phyloP scores from a whole-genome alignment of 2,888 invertebrate species.

The Thera britannica region DNA sequence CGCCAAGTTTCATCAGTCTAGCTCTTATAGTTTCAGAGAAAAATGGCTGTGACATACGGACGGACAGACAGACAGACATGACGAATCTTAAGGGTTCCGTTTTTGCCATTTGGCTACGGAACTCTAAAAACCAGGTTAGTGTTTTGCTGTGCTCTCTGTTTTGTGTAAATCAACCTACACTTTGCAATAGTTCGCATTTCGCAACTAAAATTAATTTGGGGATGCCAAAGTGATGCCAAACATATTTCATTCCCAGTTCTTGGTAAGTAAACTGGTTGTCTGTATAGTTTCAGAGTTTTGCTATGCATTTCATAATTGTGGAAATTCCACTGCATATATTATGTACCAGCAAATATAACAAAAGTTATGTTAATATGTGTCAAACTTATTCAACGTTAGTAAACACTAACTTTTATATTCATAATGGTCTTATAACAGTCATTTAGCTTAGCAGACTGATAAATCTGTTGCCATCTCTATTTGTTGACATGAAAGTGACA shows the following conservation, averaged over 20 bases:
- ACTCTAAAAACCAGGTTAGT: not conserved
- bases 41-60: no score
- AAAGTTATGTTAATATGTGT: no score
- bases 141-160: slow-evolving; percentile 1
- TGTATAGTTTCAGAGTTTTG: not conserved
- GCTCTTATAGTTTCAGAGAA: no score
- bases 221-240: slow-evolving; percentile 13
- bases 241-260: slow-evolving; percentile 22
- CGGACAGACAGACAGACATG: no score
- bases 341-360: no score
- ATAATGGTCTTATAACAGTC: not conserved
- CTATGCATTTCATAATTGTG: slow-evolving; percentile 1
- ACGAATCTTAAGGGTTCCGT: no score
- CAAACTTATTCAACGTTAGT: not conserved
- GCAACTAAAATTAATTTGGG: slow-evolving; percentile 21
- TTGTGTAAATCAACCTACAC: not conserved
- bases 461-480: no score
- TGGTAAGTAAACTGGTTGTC: slow-evolving; percentile 17
- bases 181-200: not conserved
- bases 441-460: no score
- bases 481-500: no score
- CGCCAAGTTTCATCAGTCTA: no score
- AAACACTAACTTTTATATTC: not conserved
- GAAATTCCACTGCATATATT: not conserved
- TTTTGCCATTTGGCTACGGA: no score